Base-by-base conservation (phyloP, 1,140 invertebrate species). In the Ips nitidus region DNA sequence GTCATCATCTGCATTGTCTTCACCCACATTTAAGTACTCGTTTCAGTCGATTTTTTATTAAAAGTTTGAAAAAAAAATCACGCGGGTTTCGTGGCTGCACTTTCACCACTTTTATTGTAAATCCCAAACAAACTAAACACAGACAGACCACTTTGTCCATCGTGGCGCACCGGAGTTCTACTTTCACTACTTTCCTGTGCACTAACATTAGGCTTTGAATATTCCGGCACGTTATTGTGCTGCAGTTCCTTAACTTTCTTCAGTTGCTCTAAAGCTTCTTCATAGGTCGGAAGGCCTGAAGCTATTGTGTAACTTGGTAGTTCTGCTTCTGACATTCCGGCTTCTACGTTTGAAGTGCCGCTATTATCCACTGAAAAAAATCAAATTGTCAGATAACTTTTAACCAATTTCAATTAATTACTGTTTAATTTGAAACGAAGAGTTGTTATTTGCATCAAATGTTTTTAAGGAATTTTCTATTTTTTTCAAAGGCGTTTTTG, bases 221-320 rank as follows among this genome's bases (percentile, higher is more conserved):
- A 22, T 22, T 63, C 2, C 45, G 47, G 42, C 41, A 3, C 22
- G n/a, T 22, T 22, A 38, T 77, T 67, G n/a, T 70, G 72, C n/a
- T 64, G 22, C 41, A 8, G 37, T 62, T 62, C 59, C 38, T 42
- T 45, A 7, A n/a, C 22, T 64, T 60, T 55, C 65, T 79, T 77
- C 55, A 86, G 80, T 73, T 86, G 85, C 71, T 86, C 82, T 4
- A 88, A 75, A 2, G 86, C 86, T 72, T 87, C 86, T 41, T 87
- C 86, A 73, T 88, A 88, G 6, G 81, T 86, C 3, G 86, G 86
- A 52, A 88, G 74, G 3, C 86, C 86, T 3, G 86, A 87, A 6
- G 86, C 86, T 52, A 87, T 82, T 0, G 86, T 87, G 75, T 88
- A 88, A 57, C 84, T 86, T 1, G 86, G 86, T 57, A 87, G 74